These are phyloP conservation scores for Xylocampa areola DNA, from an alignment of 2,888 invertebrate species.

Conservation along the genomic window DNA sequence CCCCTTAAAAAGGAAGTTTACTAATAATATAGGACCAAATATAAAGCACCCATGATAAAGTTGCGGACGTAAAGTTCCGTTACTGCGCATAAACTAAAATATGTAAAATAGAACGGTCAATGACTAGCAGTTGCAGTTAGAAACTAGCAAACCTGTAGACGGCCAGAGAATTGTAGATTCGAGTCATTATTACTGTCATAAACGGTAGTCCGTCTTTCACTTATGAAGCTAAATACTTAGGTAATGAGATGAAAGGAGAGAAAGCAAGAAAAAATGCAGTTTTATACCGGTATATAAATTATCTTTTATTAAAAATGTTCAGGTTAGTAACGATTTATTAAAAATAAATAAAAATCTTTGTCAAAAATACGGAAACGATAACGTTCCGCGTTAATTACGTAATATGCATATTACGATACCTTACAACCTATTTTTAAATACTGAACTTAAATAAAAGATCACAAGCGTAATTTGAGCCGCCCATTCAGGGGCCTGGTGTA, in stretches of 20 bases:
- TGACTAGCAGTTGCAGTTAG: constrained; percentile 57
- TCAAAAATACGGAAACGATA: constrained; percentile 79
- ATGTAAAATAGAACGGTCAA: constrained; percentile 61
- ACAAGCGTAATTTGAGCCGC: constrained; percentile 89
- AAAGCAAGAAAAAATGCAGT: constrained; percentile 65
- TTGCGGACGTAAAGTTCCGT: constrained; percentile 49
- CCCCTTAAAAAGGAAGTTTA: too few species aligned
- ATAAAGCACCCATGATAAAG: constrained; percentile 43
- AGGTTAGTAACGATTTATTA: constrained; percentile 83
- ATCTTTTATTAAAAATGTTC: constrained; percentile 86
- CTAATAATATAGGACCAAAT: background rate
- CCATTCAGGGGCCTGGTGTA: constrained; percentile 83
- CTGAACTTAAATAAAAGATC: constrained; percentile 88
- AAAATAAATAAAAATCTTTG: constrained; percentile 88
- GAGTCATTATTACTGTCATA: constrained; percentile 53
- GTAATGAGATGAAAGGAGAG: constrained; percentile 54
- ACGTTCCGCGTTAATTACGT: constrained; percentile 80
- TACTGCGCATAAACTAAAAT: constrained; percentile 41
- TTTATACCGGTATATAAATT: constrained; percentile 88
- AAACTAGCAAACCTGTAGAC: constrained; percentile 49
- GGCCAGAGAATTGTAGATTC: constrained; percentile 44
- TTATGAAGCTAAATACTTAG: constrained; percentile 28
- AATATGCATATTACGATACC: constrained; percentile 90
- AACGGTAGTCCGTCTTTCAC: constrained; percentile 55
- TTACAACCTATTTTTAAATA: constrained; percentile 88